These are phyloP conservation scores for Montifringilla adamsi DNA, from an alignment of 2,113 vertebrate genomes.

Conservation along the genomic window DNA sequence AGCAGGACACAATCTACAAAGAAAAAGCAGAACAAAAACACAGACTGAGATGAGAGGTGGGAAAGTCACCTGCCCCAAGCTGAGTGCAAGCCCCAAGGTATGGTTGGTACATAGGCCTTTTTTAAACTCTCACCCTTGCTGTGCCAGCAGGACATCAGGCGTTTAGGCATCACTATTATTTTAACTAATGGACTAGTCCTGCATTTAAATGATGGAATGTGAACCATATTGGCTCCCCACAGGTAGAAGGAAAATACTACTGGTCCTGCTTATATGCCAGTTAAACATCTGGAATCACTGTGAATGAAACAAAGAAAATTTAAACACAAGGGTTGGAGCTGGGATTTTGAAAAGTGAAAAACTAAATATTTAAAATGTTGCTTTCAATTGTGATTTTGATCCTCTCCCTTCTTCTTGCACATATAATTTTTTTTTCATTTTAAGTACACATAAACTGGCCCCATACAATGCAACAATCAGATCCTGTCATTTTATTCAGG, in stretches of 20 bases:
- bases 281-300: not conserved
- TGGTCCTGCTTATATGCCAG: not conserved
- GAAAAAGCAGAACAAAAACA: not conserved
- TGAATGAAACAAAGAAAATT: not conserved
- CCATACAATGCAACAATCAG: not conserved
- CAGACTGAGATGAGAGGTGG: slow-evolving; percentile 5
- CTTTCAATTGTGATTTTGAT: not conserved
- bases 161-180: not conserved
- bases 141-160: not conserved
- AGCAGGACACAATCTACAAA: not conserved
- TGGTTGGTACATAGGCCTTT: not conserved
- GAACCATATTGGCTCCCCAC: not conserved
- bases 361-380: not conserved
- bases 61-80: slow-evolving; percentile 14
- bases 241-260: not conserved
- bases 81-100: not conserved
- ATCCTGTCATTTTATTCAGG: not conserved
- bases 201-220: not conserved
- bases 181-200: slow-evolving; percentile 1
- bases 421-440: not conserved
- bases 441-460: not conserved
- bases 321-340: not conserved
- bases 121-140: not conserved
- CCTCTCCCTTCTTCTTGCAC: not conserved
- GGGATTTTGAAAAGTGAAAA: not conserved